phyloP scores from a whole-genome alignment of 2,797 vertebrate species.

The Limnodromus scolopaceus region DNA sequence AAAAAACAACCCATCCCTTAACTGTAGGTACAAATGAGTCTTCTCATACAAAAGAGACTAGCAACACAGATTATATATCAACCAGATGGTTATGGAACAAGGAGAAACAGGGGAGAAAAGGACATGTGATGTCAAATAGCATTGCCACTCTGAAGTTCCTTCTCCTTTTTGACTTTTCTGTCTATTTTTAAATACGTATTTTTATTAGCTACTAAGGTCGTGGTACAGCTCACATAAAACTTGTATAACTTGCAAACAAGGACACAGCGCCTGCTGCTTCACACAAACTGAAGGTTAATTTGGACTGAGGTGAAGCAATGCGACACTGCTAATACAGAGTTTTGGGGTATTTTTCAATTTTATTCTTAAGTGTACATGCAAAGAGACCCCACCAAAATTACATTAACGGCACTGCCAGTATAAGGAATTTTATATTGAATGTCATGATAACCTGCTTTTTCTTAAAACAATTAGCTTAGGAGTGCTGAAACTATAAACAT shows the following conservation, averaged over 20 bases:
- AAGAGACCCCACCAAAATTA: background rate
- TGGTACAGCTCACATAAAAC: background rate
- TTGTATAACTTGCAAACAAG: constrained; percentile 3
- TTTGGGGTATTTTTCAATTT: background rate
- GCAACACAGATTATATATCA: background rate
- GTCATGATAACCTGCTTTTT: background rate
- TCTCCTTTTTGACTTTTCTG: constrained; percentile 14
- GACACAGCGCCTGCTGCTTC: background rate
- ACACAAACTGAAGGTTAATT: constrained; percentile 41
- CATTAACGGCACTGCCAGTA: background rate
- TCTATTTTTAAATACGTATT: constrained; percentile 45
- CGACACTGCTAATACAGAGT: background rate
- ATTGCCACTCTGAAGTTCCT: background rate
- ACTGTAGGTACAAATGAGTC: background rate
- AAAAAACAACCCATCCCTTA: background rate
- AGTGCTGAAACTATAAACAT: background rate
- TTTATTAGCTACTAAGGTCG: constrained; percentile 37
- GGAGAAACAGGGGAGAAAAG: background rate
- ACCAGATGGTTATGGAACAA: background rate
- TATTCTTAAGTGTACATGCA: background rate
- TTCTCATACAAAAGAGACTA: background rate
- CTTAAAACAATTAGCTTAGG: background rate
- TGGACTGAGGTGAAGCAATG: background rate
- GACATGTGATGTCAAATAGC: background rate
- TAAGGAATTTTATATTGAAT: background rate